Base-by-base conservation (phyloP, 2,888 invertebrate genomes). In the Eurytoma californica region DNA sequence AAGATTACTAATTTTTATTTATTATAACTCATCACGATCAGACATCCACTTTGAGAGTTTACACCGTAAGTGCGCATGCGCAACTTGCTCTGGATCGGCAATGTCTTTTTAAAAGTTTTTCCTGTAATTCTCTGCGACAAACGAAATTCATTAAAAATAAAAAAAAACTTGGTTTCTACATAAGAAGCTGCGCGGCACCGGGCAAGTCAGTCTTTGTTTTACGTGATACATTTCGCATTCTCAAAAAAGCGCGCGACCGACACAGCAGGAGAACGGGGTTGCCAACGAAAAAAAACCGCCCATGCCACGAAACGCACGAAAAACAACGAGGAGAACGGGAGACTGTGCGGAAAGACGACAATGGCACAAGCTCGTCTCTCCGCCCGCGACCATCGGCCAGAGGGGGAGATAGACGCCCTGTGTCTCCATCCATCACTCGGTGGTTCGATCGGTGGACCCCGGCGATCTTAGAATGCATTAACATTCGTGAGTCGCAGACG, bases 391-490 rank as follows among this genome's bases (percentile, higher is more conserved):
- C 80, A 82, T 75, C 81, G 82, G 83, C 83, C 82, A 83, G 79
- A 83, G 86, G 86, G 85, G 84, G 82, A 82, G 83, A 81, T 78
- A 82, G 83, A 87, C 86, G 84, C 84, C 84, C 83, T 87, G 87
- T 86, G 87, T 88, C 88, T 88, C 87, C 89, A 89, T 89, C 89
- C 89, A 89, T 89, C 89, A 89, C 88, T 81, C 83, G 85, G 83
- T 39, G 63, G 85, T 86, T 14, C 86, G 87, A 86, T 86, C 86
- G 85, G 80, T 82, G 77, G 83, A 72, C 72, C 83, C 84, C 82
- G 69, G 63, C 80, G 82, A 84, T 83, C 84, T 85, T 84, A 84
- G 86, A 87, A 87, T 88, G 88, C 88, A 88, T 89, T 88, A 88
- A 86, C 88, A 84, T 39, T 16, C 39, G 47, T 28, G 60, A 3